These are phyloP conservation scores for Chaetorhynchus papuensis DNA, from an alignment of 2,113 vertebrate species.

Conservation along the genomic window DNA sequence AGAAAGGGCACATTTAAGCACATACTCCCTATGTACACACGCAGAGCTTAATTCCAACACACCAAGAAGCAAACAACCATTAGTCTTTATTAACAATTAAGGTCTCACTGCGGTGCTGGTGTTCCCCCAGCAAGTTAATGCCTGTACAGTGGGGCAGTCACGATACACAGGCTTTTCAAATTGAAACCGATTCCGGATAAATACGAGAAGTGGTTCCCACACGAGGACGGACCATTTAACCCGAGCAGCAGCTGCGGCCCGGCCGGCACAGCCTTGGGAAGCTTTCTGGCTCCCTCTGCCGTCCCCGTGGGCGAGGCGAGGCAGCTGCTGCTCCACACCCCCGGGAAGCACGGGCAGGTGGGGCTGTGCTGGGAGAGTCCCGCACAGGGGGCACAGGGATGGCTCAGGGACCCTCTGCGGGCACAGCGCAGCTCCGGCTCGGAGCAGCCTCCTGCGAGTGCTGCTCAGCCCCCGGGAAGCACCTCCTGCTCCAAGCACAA, in stretches of 20 bases:
- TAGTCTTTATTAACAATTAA: not conserved
- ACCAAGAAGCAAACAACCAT: not conserved
- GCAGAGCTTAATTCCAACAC: not conserved
- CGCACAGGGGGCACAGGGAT: rapidly evolving
- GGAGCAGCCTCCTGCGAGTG: rapidly evolving
- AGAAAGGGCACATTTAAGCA: not conserved
- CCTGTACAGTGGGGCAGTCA: not conserved
- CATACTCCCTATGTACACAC: not conserved
- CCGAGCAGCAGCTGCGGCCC: not conserved
- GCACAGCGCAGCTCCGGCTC: not conserved
- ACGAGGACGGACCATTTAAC: rapidly evolving
- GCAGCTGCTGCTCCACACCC: rapidly evolving
- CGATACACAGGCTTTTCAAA: not conserved
- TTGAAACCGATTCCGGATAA: rapidly evolving
- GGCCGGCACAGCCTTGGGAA: not conserved
- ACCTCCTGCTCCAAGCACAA: not conserved
- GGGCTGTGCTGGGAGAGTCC: rapidly evolving
- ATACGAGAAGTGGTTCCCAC: not conserved
- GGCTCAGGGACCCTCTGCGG: not conserved
- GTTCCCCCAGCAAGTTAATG: not conserved
- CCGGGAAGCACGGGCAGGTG: rapidly evolving
- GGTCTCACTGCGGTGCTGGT: not conserved
- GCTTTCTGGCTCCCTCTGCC: slow-evolving; percentile 40
- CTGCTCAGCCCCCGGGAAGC: not conserved
- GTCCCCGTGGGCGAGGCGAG: rapidly evolving